Evolutionary conservation across 2,888 invertebrate genomes (phyloP).

Genomic region (Thymelicus acteon): DNA sequence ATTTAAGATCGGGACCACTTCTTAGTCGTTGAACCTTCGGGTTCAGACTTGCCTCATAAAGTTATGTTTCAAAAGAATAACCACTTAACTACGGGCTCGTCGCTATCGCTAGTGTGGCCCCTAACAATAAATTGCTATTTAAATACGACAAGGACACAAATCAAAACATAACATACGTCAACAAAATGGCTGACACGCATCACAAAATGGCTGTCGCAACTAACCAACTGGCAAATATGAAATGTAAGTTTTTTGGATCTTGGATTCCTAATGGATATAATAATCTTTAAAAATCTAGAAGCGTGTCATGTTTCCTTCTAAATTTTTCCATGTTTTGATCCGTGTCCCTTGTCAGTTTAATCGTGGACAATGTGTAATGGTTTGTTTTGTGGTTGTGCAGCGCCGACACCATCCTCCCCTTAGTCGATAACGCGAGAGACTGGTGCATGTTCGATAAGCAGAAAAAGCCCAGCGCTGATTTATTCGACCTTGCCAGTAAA

Average conservation of each 20-base stretch:
- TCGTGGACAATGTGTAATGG: slow-evolving; percentile 7
- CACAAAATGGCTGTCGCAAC: slow-evolving; percentile 1
- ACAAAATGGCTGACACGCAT: neutral
- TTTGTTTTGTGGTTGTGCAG: slow-evolving; percentile 75
- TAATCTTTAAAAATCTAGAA: too few relatives aligned
- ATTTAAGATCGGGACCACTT: slow-evolving; percentile 15
- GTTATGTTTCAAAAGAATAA: neutral
- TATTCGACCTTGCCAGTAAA: slow-evolving; percentile 65
- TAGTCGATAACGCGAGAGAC: slow-evolving; percentile 78
- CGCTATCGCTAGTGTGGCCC: slow-evolving; percentile 7
- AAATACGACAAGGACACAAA: slow-evolving; percentile 1
- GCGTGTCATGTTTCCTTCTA: too few relatives aligned
- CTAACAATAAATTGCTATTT: slow-evolving; percentile 1
- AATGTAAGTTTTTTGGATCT: too few relatives aligned
- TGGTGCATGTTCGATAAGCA: slow-evolving; percentile 69
- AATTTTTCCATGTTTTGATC: neutral
- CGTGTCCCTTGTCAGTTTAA: neutral
- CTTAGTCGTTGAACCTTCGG: neutral
- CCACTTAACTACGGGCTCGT: neutral
- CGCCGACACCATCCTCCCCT: slow-evolving; percentile 75
- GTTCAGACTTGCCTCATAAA: slow-evolving; percentile 1
- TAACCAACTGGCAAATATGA: too few relatives aligned
- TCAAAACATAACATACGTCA: neutral
- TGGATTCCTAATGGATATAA: too few relatives aligned
- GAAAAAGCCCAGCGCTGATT: slow-evolving; percentile 60